Base-by-base conservation (phyloP, 2,888 invertebrate species). In the Oxytorus armatus region DNA sequence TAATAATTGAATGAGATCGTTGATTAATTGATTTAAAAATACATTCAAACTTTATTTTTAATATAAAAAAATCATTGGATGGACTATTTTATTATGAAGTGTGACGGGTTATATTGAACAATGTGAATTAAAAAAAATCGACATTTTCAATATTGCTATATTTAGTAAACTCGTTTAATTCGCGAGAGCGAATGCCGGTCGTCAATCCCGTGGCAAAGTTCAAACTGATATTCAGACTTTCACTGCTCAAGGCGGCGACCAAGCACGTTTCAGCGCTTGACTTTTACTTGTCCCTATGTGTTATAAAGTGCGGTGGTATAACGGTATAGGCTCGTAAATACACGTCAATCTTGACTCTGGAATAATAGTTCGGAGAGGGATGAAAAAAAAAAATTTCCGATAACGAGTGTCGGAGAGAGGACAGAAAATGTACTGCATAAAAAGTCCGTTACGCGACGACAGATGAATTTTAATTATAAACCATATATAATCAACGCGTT, bases 221-320 rank as follows among this genome's bases (percentile, higher is more conserved):
- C 88, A 89, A 65, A n/a, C 77, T 65, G 83, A 77, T 81, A 59
- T 72, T 84, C 68, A 59, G 77, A 89, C 89, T 89, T 89, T 89
- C 89, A 89, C 89, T 88, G 86, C 88, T 86, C 70, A 81, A 73
- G 88, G 89, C 87, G 83, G 86, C 70, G 57, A 63, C 70, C 82
- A 39, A 36, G 55, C 81, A 73, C 75, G 69, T 72, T 76, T 73
- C 69, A 29, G 25, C 23, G 65, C 51, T 42, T 73, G 69, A 74
- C 57, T 74, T 57, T 42, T 68, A 75, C 75, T 66, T 53, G 25
- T 73, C 39, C 33, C 65, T 49, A 57, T 39, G 18, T 39, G 18
- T 57, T 51, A 57, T 63, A 63, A 49, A 53, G 39, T 57, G 44
- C 49, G 7, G 29, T 21, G 16, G 10, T 18, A 29, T 29, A 36